Base-by-base conservation (phyloP, 2,113 vertebrate genomes). In the Alligator sinensis region DNA sequence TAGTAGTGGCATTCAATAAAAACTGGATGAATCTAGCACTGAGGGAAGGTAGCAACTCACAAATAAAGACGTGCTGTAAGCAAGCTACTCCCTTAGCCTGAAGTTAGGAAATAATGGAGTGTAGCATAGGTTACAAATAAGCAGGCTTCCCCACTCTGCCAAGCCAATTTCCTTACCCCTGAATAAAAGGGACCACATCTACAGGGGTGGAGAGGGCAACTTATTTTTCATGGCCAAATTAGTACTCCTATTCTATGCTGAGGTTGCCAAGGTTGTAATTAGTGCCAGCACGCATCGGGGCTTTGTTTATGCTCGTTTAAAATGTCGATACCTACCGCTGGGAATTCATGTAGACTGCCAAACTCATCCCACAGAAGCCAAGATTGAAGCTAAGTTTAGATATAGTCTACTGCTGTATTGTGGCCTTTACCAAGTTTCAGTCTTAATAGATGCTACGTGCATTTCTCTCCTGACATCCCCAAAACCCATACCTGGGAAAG, bases 401-500 rank as follows among this genome's bases (percentile, higher is more conserved):
- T 22, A 4, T 1, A n/a, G 54, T 58, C 77, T 62, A 0, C 3
- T 54, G 57, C 57, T 70, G 19, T 11, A 38, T 11, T 34, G 68
- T 38, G 19, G 19, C 6, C 19, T 70, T 38, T 19, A 70, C 18
- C 18, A 47, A 47, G 47, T 77, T 72, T 59, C 4, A 0, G 3
- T 75, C 13, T 25, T 24, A 62, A 22, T 0, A 34, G 68, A 3
- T 76, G 5, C n/a, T 9, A 3, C 0, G 11, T 10, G 3, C 15
- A 54, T 18, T 82, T 27, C 22, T 9, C 25, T 30, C 4, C 80
- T 16, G 64, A 19, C 1, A 0, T 0, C 21, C 30, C n/a, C 6
- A 25, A 2, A 1, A 5, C 1, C 5, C 80, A 27, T 96, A 99
- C 99, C 99, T 99, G 99, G n/a, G 99, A 99, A 21, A 99, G 99